Evolutionary conservation across 2,113 vertebrate genomes (phyloP).

Genomic region (Xenus cinereus): DNA sequence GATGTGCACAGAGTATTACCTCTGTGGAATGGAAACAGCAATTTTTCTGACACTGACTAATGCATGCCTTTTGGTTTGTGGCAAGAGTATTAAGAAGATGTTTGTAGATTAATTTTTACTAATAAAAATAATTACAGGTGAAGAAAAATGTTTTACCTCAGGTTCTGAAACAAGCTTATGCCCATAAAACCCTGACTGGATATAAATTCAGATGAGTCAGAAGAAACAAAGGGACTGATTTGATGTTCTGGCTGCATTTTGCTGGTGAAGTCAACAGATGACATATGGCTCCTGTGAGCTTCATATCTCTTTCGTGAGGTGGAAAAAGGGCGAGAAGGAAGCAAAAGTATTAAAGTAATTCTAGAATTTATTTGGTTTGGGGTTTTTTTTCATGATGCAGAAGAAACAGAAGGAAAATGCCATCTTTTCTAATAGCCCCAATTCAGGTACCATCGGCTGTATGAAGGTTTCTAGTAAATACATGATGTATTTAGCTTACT

Average conservation of each 20-base stretch:
- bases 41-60: slow-evolving; percentile 1
- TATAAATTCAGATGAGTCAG: slow-evolving; percentile 55
- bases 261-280: slow-evolving; percentile 27
- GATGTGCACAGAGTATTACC: neutral
- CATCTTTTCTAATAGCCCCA: neutral
- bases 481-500: neutral
- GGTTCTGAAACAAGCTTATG: slow-evolving; percentile 45
- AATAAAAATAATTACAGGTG: slow-evolving; percentile 54
- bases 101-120: slow-evolving; percentile 50
- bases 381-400: neutral
- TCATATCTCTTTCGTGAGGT: neutral
- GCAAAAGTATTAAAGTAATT: neutral
- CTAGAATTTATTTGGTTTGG: neutral
- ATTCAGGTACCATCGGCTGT: neutral
- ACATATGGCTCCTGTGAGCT: slow-evolving; percentile 12
- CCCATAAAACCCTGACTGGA: slow-evolving; percentile 18
- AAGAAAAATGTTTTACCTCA: slow-evolving; percentile 47
- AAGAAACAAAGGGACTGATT: slow-evolving; percentile 45
- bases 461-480: neutral
- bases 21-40: neutral
- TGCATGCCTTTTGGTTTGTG: slow-evolving; percentile 40
- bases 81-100: slow-evolving; percentile 34
- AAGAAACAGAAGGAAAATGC: neutral
- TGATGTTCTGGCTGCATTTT: neutral
- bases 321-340: neutral